A percentile compares a stretch with the other conserved stretches of the same genome.
Evolutionary conservation across 2,797 vertebrate genomes (phyloP).

Genomic region (Aulostomus chinensis): DNA sequence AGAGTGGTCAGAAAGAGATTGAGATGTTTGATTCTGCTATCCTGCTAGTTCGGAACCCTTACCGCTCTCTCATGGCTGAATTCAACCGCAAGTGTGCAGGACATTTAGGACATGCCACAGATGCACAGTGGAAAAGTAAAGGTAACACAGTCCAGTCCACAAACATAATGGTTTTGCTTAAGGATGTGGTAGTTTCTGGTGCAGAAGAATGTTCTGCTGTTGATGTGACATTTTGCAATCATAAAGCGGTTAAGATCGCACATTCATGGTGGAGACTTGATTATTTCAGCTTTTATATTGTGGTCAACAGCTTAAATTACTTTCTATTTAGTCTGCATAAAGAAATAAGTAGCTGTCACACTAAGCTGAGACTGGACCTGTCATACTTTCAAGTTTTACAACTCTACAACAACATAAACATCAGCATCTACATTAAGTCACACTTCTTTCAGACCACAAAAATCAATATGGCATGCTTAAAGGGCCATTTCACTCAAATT

Average conservation of each 20-base stretch:
- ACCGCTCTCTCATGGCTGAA: conserved; percentile 92
- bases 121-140: conserved; percentile 93
- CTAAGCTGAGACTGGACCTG: too few relatives aligned
- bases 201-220: conserved; percentile 6
- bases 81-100: conserved; percentile 97
- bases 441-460: too few relatives aligned
- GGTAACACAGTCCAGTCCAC: conserved; percentile 59
- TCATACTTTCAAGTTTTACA: too few relatives aligned
- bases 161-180: neutral
- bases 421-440: too few relatives aligned
- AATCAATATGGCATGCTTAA: too few relatives aligned
- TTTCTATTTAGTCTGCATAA: too few relatives aligned
- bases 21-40: conserved; percentile 95
- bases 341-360: too few relatives aligned
- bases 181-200: conserved; percentile 4
- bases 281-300: neutral
- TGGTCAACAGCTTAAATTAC: too few relatives aligned
- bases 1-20: conserved; percentile 92
- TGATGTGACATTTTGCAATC: neutral
- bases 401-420: too few relatives aligned
- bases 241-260: neutral
- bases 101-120: conserved; percentile 94
- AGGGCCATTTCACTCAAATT: too few relatives aligned
- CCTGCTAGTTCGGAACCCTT: conserved; percentile 93
- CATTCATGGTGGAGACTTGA: too few relatives aligned